Evolutionary conservation across 2,113 vertebrate genomes (phyloP), one percentile per base, ranked within the genome.

Genomic region (Lepidothrix coronata): DNA sequence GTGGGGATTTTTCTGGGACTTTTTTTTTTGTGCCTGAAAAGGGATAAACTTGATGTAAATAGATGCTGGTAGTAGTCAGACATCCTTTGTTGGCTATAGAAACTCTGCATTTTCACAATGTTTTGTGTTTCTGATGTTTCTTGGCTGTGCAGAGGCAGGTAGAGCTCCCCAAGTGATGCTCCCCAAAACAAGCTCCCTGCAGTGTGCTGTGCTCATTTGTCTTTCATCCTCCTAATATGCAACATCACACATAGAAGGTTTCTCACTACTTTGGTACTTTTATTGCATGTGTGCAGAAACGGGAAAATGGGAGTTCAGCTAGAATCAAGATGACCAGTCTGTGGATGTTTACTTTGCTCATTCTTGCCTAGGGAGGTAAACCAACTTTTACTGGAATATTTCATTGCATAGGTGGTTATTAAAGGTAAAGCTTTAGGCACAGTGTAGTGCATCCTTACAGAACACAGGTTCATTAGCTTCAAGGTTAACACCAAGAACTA

Each of bases 211-310:
- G 61, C 51, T 66, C 30, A 7, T 73, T 67, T 78, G 51, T 58
- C 43, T 91, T 49, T 44, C 0, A 0, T 24, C 28, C 41, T 68
- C 17, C 31, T 16, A 1, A 9, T 13, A 3, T 7, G 17, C 68
- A 63, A 51, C 59, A 72, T 57, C 76, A 80, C 55, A 35, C 28
- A 2, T 16, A 13, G 37, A 68, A 61, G 18, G 28, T 39, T 58
- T 66, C n/a, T 86, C 2, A 2, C 41, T 84, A 11, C 51, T 48
- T 52, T 0, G 0, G 8, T 70, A 72, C 16, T 84, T 74, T 43
- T 22, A 14, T 70, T 62, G 16, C 23, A 13, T 9, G 39, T 0
- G 0, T 81, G 51, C 61, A 46, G 85, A 59, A 88, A 63, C 9
- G 33, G 66, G 70, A 89, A 77, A 24, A 2, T 44, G 13, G 65